Evolutionary conservation across 2,797 vertebrate species (phyloP), one percentile per base, ranked within the genome.

Genomic region (Enteromius viviparus): DNA sequence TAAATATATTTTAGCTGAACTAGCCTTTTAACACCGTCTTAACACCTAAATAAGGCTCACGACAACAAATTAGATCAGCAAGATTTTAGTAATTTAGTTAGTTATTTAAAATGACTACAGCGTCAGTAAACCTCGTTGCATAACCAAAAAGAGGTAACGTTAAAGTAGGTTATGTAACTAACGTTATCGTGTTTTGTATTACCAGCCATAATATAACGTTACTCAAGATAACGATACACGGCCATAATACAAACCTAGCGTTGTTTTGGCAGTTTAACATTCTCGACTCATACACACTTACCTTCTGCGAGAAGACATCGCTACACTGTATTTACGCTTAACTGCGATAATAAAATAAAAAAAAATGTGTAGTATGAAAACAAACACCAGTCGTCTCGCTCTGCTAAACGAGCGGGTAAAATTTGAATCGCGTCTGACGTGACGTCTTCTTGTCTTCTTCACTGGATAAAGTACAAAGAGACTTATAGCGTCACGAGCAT

Each of bases 291-390:
- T 2, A 69, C 11, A 65, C 47, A 66, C 86, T 80, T 74, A 90
- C 89, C 89, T 90, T 78, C 62, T 87, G 70, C 89, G 80, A 58
- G 64, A 87, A 65, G 72, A 77, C 90, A 89, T 90, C 7, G 23
- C 58, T 66, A 68, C 55, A 37, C 5, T 21, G 29, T 49, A 49
- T 49, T 60, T 21, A 47, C n/a, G 34, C 60, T 21, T 15, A 74
- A 82, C 40, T 29, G 2, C 17, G 37, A 55, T 23, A 7, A 19
- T 4, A 53, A 66, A 74, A 7, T 29, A 69, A 58, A 84, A 58
- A 84, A 37, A 65, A 6, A 76, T 23, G 17, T 47, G 3, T 17
- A 3, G 1, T 69, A 69, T 23, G 12, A 40, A 17, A 64, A 64
- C 7, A 15, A 85, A 53, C 2, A 3, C 21, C 37, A 21, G 37